Percentiles rank a stretch among this genome's conserved stretches.
These are phyloP conservation scores for Ostrea edulis DNA, from an alignment of 1,140 invertebrate genomes.

Conservation along the genomic window DNA sequence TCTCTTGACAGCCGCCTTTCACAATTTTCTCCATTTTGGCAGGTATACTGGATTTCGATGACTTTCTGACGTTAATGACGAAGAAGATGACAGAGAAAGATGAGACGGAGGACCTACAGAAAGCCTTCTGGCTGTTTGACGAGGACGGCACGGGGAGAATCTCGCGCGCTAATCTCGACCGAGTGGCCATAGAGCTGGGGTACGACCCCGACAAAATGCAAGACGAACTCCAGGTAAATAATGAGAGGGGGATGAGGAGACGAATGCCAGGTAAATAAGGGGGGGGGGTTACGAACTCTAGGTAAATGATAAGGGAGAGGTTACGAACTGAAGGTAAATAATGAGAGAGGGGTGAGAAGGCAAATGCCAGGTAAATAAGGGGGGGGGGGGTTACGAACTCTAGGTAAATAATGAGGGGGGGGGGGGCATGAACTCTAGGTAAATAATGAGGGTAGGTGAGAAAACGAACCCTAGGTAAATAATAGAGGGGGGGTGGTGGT, in stretches of 20 bases:
- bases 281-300: too few species aligned
- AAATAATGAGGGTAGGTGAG: too few species aligned
- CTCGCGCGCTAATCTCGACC: slow-evolving; percentile 32
- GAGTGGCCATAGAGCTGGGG: slow-evolving; percentile 43
- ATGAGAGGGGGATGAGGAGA: neutral
- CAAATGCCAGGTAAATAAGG: too few species aligned
- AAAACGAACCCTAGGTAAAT: too few species aligned
- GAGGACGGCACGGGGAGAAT: slow-evolving; percentile 40
- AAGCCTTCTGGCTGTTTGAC: slow-evolving; percentile 50
- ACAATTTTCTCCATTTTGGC: neutral
- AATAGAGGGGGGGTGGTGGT: too few species aligned
- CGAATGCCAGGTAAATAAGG: neutral
- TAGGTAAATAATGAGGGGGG: too few species aligned
- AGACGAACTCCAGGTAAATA: slow-evolving; percentile 43
- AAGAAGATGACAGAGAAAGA: slow-evolving; percentile 51
- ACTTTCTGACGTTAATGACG: slow-evolving; percentile 51
- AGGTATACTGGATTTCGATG: slow-evolving; percentile 50
- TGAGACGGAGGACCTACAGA: slow-evolving; percentile 47
- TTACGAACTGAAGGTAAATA: too few species aligned
- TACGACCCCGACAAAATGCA: slow-evolving; percentile 45
- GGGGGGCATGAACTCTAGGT: too few species aligned
- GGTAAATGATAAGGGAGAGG: too few species aligned
- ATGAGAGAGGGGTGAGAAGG: too few species aligned
- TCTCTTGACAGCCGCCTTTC: neutral
- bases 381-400: too few species aligned